Base-by-base conservation (phyloP, 1,140 invertebrate species). In the Papilio polyxenes region DNA sequence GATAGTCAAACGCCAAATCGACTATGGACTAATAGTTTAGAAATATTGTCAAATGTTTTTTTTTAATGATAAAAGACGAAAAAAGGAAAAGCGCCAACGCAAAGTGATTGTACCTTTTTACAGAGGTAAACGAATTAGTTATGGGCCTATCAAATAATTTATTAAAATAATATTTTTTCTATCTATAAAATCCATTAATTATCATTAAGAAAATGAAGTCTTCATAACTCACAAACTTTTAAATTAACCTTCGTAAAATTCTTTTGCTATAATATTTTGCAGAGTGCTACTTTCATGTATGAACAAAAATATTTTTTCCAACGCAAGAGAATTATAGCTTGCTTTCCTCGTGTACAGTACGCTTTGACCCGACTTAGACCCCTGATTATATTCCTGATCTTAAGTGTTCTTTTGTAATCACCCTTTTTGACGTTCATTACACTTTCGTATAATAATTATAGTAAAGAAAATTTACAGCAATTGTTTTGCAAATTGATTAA, bases 311-410 rank as follows among this genome's bases (percentile, higher is more conserved):
- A 10, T 65, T 65, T 65, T 65, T 23, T 7, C 20, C 4, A n/a
- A n/a, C 62, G 62, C 62, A 23, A 65, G 23, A 31, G 62, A 65
- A 69, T 69, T 69, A 40, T 37, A 69, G 31, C 31, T 69, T 69
- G 11, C 40, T 69, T 69, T 37, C 23, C 23, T 31, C 13, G 31
- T 69, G 13, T 31, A 69, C 23, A 6, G 59, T 23, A 31, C 23
- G 65, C 65, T 13, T 69, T 69, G 37, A 69, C 65, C 31, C 65
- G 31, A 69, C 65, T 69, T 69, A 69, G 11, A 31, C 2, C 11
- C 11, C 10, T 37, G 65, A 40, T 69, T 69, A 69, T 37, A 69
- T 40, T 69, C 65, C 23, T 20, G 23, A 69, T 31, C 11, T 37
- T 31, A 11, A 40, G 65, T 69, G 11, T 31, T 69, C 62, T 31